These are phyloP conservation scores for Yponomeuta evonymella DNA, from an alignment of 2,888 invertebrate genomes.

Conservation along the genomic window DNA sequence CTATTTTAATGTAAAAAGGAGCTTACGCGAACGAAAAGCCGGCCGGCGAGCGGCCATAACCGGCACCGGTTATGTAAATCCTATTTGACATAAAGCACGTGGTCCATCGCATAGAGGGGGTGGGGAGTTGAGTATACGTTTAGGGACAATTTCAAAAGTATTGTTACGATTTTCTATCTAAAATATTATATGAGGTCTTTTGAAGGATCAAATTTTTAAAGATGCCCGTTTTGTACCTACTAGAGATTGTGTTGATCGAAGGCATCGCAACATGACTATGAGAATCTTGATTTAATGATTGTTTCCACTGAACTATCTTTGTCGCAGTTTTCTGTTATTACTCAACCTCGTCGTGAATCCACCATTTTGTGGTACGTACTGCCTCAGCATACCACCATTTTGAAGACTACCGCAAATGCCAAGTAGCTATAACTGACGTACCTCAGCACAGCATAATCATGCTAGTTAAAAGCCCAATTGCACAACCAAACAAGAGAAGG, in stretches of 20 bases:
- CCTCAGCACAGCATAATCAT: no score
- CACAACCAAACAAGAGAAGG: background rate
- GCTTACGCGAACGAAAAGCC: constrained; percentile 26
- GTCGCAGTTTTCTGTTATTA: background rate
- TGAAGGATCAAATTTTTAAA: no score
- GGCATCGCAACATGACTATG: background rate
- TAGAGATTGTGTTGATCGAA: background rate
- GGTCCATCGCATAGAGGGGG: constrained; percentile 26
- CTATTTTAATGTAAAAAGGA: constrained; percentile 19
- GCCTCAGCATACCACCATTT: constrained; percentile 47
- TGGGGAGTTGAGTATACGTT: background rate
- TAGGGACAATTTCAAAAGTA: background rate
- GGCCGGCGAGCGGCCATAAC: constrained; percentile 43
- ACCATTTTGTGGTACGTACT: constrained; percentile 50
- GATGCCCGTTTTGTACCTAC: no score
- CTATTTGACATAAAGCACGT: constrained; percentile 40
- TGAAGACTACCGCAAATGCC: constrained; percentile 22
- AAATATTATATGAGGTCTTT: no score
- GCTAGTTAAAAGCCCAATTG: no score
- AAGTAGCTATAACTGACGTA: no score
- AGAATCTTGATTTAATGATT: background rate
- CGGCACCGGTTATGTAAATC: constrained; percentile 34
- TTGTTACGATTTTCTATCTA: background rate
- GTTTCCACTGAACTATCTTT: no score
- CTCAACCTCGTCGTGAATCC: constrained; percentile 26